phyloP scores from a whole-genome alignment of 2,113 vertebrate genomes.

The Pterocles gutturalis region DNA sequence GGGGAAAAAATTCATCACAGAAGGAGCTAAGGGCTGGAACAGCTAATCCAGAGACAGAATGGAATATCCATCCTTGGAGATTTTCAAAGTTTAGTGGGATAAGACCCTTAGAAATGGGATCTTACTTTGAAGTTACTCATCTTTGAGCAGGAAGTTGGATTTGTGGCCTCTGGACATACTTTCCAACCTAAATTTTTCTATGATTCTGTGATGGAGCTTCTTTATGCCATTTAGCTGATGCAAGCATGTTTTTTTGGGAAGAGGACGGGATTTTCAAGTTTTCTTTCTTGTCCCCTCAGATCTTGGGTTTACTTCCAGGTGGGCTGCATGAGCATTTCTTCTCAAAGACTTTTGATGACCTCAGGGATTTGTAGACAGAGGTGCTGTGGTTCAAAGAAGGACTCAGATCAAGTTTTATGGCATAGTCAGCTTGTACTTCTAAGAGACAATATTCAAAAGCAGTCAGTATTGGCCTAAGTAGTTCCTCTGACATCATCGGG shows the following conservation, averaged over 20 bases:
- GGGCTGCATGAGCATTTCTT: not conserved
- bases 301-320: not conserved
- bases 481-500: not conserved
- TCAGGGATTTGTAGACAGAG: not conserved
- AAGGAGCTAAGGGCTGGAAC: not conserved
- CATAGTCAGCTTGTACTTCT: not conserved
- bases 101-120: not conserved
- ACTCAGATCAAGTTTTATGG: not conserved
- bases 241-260: not conserved
- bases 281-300: not conserved
- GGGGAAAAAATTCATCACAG: not conserved
- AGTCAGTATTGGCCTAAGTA: not conserved
- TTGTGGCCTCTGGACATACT: not conserved
- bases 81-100: not conserved
- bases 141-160: not conserved
- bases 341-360: not conserved
- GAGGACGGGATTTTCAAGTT: not conserved
- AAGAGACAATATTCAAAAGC: not conserved
- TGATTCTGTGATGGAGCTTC: not conserved
- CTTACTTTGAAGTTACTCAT: not conserved
- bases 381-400: not conserved
- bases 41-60: not conserved
- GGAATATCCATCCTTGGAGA: not conserved
- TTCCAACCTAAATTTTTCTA: not conserved
- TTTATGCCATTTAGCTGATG: not conserved